Percentiles rank a stretch among this genome's conserved stretches.
Evolutionary conservation across 2,797 vertebrate genomes (phyloP).

Genomic region (Typhlichthys subterraneus): DNA sequence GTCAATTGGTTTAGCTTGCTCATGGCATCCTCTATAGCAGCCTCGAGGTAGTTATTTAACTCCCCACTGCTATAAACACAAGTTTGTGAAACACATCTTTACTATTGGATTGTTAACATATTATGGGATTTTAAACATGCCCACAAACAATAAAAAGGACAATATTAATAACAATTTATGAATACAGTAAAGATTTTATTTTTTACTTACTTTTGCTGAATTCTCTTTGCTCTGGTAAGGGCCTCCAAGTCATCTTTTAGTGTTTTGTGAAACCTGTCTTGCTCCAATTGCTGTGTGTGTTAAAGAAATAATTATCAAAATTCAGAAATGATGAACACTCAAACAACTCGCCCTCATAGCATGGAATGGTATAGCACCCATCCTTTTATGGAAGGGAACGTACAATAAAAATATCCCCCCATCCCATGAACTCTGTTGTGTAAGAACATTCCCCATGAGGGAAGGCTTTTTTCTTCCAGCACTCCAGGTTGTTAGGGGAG

Average conservation of each 20-base stretch:
- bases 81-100: neutral
- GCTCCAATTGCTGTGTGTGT: slow-evolving; percentile 81
- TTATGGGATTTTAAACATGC: neutral
- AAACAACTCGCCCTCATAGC: too few relatives aligned
- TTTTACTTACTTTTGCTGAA: slow-evolving; percentile 81
- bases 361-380: too few relatives aligned
- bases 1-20: slow-evolving; percentile 86
- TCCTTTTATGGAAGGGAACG: too few relatives aligned
- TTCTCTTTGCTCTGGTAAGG: slow-evolving; percentile 80
- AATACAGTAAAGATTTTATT: neutral
- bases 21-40: slow-evolving; percentile 88
- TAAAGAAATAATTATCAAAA: slow-evolving; percentile 32
- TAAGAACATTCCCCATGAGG: too few relatives aligned
- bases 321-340: neutral
- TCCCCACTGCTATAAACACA: slow-evolving; percentile 76
- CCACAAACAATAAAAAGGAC: neutral
- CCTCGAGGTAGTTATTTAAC: slow-evolving; percentile 87
- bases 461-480: too few relatives aligned
- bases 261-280: slow-evolving; percentile 81
- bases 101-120: neutral
- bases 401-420: too few relatives aligned
- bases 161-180: neutral
- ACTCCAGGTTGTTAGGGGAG: too few relatives aligned
- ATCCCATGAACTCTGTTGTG: too few relatives aligned
- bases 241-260: slow-evolving; percentile 85